Evolutionary conservation across 2,113 vertebrate genomes (phyloP), one percentile per base, ranked within the genome.

Genomic region (Todiramphus saurophagus): DNA sequence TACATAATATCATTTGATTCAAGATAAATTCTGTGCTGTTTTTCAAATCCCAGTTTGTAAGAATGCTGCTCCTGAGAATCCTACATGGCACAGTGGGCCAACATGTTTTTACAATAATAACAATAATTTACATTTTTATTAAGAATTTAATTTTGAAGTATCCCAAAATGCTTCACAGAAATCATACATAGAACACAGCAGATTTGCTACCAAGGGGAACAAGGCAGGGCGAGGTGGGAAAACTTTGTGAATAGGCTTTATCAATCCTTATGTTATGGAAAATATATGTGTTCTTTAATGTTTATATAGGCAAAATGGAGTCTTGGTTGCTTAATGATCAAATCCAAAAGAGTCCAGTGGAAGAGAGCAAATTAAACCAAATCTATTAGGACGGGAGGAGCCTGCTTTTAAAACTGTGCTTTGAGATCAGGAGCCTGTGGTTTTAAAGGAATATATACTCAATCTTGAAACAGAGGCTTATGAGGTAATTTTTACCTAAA

Each of bases 41-140:
- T 94, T 97, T 96, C 83, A 97, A 97, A 97, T 97, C 89, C 91
- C 94, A 90, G 83, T 88, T 90, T 94, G 89, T 94, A 89, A 91
- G 58, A 86, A 93, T 31, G 30, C 48, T 73, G 70, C 79, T 93
- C 79, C 74, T 95, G 87, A 94, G 86, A 96, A 95, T 94, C 90
- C 78, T 96, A 56, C 53, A 25, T 51, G 44, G 62, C 81, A 67
- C 37, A 96, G 87, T 39, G 66, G 91, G 62, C 87, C 97, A 97
- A 94, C n/a, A 88, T 89, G 68, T 93, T 94, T 96, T 96, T 96
- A 87, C 73, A 93, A 77, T 81, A 90, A 95, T 90, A 88, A 87
- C 83, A 83, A 87, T 85, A 83, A 70, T 92, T 95, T 95, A 39
- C 30, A 83, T 89, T 90, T 95, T 92, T 93, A 77, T 94, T 80